phyloP scores from a whole-genome alignment of 1,140 invertebrate genomes.

The Hyposmocoma kahamanoa region DNA sequence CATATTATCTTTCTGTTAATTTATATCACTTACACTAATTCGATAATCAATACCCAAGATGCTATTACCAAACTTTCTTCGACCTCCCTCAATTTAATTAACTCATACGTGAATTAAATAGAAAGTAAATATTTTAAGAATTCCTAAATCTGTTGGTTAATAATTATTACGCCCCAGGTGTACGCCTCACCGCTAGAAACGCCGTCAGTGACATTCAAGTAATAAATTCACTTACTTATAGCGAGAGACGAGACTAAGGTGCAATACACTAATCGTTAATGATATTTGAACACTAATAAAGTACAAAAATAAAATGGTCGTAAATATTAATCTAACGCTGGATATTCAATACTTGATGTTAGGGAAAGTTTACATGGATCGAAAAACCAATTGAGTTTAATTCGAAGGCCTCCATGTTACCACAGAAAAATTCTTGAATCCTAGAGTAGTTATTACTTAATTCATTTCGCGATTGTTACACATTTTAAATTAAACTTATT shows the following conservation, averaged over 20 bases:
- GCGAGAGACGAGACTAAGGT: constrained; percentile 31
- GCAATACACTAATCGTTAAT: constrained; percentile 55
- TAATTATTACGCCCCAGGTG: constrained; percentile 24
- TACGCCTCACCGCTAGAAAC: constrained; percentile 27
- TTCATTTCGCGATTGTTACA: too few relatives aligned
- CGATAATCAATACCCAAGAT: constrained; percentile 8
- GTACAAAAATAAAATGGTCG: constrained; percentile 51
- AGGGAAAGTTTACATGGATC: constrained; percentile 42
- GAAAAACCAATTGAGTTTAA: too few relatives aligned
- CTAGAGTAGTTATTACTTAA: too few relatives aligned
- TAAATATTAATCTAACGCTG: constrained; percentile 59
- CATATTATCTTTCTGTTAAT: background rate
- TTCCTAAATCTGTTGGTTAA: constrained; percentile 24
- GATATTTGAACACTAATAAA: constrained; percentile 62
- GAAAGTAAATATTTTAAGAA: constrained; percentile 41
- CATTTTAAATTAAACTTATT: too few relatives aligned
- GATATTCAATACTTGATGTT: constrained; percentile 37
- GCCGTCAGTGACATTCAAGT: constrained; percentile 30
- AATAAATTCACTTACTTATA: constrained; percentile 59
- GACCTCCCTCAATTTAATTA: constrained; percentile 25
- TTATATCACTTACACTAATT: background rate
- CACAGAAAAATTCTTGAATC: too few relatives aligned
- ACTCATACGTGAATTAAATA: constrained; percentile 19
- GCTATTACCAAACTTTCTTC: background rate
- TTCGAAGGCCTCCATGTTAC: too few relatives aligned